A percentile compares a stretch with the other conserved stretches of the same genome.
Conservation (phyloP, 2,113 vertebrate genomes). For the Redunca redunca region DNA sequence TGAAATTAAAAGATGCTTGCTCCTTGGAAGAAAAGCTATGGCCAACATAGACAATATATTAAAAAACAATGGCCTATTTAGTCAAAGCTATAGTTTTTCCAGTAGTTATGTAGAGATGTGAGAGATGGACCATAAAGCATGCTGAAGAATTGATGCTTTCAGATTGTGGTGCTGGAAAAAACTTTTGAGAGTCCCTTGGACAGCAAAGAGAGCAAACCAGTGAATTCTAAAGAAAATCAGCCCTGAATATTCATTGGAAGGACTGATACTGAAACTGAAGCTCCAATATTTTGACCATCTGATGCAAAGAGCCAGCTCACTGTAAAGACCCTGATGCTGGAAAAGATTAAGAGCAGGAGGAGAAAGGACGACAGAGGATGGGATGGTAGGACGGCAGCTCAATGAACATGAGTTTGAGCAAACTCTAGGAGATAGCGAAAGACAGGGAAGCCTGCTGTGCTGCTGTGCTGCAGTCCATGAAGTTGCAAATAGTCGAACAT, state of each 20-base stretch:
- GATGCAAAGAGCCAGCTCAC: neutral
- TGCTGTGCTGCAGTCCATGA: neutral
- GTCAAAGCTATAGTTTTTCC: neutral
- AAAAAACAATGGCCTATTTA: neutral
- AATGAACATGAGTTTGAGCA: neutral
- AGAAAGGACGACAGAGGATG: neutral
- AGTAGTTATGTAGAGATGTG: neutral
- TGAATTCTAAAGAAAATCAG: neutral
- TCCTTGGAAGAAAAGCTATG: neutral
- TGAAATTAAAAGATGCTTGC: neutral
- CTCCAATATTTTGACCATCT: neutral
- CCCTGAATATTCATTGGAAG: neutral
- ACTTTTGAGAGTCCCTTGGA: neutral
- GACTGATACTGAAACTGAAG: neutral
- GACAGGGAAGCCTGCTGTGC: neutral
- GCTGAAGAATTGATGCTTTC: neutral
- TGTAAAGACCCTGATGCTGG: neutral
- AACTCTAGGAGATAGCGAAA: rapidly evolving
- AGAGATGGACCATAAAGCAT: neutral
- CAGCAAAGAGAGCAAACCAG: neutral
- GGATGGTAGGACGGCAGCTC: neutral
- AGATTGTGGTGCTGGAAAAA: neutral
- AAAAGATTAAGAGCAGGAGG: neutral
- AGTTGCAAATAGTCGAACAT: neutral
- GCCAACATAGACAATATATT: neutral